These are phyloP conservation scores for Bathynomus jamesi DNA, from an alignment of 1,140 invertebrate genomes.

Conservation along the genomic window DNA sequence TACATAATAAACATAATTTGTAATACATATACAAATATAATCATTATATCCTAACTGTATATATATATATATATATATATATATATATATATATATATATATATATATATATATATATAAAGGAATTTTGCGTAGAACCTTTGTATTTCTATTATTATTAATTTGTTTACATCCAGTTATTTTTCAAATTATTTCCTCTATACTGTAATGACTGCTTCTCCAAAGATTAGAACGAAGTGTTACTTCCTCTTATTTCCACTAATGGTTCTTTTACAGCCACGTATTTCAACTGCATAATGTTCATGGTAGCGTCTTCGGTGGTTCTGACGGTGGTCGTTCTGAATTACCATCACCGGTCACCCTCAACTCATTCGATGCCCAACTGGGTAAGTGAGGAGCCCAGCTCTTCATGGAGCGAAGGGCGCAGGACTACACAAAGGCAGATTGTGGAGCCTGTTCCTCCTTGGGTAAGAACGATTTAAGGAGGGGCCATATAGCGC, in stretches of 20 bases:
- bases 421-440: not conserved
- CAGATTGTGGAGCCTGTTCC: not conserved
- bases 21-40: too few species aligned
- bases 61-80: conserved; percentile 6
- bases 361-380: conserved; percentile 95
- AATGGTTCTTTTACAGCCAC: conserved; percentile 65
- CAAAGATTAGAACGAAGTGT: too few species aligned
- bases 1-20: too few species aligned
- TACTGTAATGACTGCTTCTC: too few species aligned
- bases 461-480: not conserved
- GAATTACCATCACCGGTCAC: conserved; percentile 95
- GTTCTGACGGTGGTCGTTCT: conserved; percentile 94
- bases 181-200: too few species aligned
- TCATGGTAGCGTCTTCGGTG: conserved; percentile 98
- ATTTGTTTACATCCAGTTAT: too few species aligned
- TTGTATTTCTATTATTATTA: not conserved
- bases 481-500: too few species aligned
- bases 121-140: not conserved
- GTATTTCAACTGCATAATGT: conserved; percentile 99
- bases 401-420: not conserved
- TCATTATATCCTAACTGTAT: not conserved
- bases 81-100: conserved; percentile 4
- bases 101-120: not conserved
- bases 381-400: conserved; percentile 70
- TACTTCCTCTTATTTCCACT: too few species aligned